Evolutionary conservation across 2,888 invertebrate species (phyloP).

Genomic region (Taenaris catops): DNA sequence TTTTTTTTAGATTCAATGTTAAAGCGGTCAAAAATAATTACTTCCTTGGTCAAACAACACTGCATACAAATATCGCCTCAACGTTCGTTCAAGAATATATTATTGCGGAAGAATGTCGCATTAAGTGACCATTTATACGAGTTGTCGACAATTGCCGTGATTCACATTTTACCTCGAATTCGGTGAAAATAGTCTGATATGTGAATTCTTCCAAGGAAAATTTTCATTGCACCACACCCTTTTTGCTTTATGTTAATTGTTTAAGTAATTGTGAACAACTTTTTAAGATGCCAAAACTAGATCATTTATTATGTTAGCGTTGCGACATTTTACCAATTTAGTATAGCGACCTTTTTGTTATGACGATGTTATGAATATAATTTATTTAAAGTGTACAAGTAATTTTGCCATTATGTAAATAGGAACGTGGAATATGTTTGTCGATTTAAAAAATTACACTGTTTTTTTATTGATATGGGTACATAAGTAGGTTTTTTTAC

Average conservation of each 20-base stretch:
- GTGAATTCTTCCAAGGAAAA: background rate
- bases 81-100: slow-evolving; percentile 24
- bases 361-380: slow-evolving; percentile 5
- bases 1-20: slow-evolving; percentile 25
- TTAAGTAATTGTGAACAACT: slow-evolving; percentile 1
- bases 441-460: slow-evolving; percentile 2
- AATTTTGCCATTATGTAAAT: slow-evolving; percentile 6
- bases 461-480: background rate
- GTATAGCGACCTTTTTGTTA: slow-evolving; percentile 11
- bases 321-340: slow-evolving; percentile 6
- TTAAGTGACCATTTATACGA: slow-evolving; percentile 53
- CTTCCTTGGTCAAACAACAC: slow-evolving; percentile 27
- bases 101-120: slow-evolving; percentile 41
- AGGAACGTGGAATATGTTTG: slow-evolving; percentile 1
- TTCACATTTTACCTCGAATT: slow-evolving; percentile 44
- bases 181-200: slow-evolving; percentile 27
- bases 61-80: slow-evolving; percentile 22
- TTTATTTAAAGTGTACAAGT: slow-evolving; percentile 8
- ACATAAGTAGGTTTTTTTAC: background rate
- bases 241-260: background rate
- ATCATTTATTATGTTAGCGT: slow-evolving; percentile 9
- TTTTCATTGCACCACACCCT: background rate
- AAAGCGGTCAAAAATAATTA: slow-evolving; percentile 29
- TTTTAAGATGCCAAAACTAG: slow-evolving; percentile 6
- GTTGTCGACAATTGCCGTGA: slow-evolving; percentile 44